Base-by-base conservation (phyloP, 2,888 invertebrate genomes). In the Diabrotica balteata region DNA sequence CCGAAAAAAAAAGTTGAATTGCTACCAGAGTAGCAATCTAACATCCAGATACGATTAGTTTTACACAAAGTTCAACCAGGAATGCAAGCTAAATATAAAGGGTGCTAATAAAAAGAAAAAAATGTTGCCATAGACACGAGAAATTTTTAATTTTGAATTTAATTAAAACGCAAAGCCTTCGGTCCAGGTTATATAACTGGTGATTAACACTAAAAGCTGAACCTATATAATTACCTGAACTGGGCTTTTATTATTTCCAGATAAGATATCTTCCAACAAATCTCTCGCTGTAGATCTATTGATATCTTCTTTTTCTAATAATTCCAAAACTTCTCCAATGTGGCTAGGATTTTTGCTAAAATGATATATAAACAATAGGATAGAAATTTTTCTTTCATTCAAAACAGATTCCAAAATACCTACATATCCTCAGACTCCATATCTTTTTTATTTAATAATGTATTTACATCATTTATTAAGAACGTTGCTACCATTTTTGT, bases 391-490 rank as follows among this genome's bases (percentile, higher is more conserved):
- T 32, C 0, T 4, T 2, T 32, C 4, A 32, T 32, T 32, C 32
- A 32, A 32, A 32, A 32, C 32, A 32, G 32, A 5, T 32, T 32
- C 32, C 1, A 32, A 32, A 66, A 54, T 58, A 77, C 83, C 83
- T 85, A 90, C 91, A 91, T 88, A 72, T 89, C 83, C 10, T 88
- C 85, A 0, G 89, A 72, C 69, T 87, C 80, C 9, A 91, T 76
- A 72, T 90, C 88, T 42, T 85, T 84, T 78, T 90, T 90, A 80
- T 94, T 88, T 52, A 93, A 83, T 72, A 89, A 85, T 44, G 88
- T 87, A 60, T 92, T 77, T 7, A 94, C 82, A 75, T 93, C 90
- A 76, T 90, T 92, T 6, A 91, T 86, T 44, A 95, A 83, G 66
- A 94, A 85, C 81, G 93, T 91, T 0, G 90, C 89, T 4, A 92